Evolutionary conservation across 2,888 invertebrate genomes (phyloP).

Genomic region (Eretmocerus hayati): DNA sequence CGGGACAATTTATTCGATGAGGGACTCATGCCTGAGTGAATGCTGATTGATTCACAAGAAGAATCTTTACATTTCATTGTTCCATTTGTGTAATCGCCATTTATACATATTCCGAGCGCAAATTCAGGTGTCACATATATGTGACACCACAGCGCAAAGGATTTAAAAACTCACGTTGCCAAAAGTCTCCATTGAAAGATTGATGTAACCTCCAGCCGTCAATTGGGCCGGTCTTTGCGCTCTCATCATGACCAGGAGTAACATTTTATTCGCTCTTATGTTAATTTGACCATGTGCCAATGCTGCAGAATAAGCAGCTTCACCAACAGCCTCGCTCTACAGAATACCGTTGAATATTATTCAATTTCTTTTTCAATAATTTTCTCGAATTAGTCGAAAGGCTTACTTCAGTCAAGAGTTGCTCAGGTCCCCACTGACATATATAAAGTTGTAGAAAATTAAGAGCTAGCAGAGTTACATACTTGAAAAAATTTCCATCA

Average conservation of each 20-base stretch:
- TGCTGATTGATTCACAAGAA: too few species aligned
- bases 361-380: not conserved
- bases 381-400: not conserved
- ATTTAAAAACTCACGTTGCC: not conserved
- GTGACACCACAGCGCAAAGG: too few species aligned
- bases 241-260: conserved; percentile 5
- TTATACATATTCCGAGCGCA: too few species aligned
- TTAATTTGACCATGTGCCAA: not conserved
- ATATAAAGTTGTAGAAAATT: conserved; percentile 1
- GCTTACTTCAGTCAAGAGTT: conserved; percentile 8
- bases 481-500: not conserved
- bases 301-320: conserved; percentile 10
- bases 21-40: too few species aligned
- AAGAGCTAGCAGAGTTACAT: not conserved
- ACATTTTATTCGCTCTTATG: not conserved
- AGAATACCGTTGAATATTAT: too few species aligned
- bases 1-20: too few species aligned
- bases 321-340: conserved; percentile 8
- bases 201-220: conserved; percentile 9
- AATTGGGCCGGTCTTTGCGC: conserved; percentile 8
- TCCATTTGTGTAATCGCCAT: too few species aligned
- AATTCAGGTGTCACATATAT: not conserved
- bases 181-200: conserved; percentile 9
- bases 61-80: too few species aligned
- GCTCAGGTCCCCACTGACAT: conserved; percentile 13